These are phyloP conservation scores for Amphimallon solstitiale DNA, from an alignment of 2,888 invertebrate genomes.

Conservation along the genomic window DNA sequence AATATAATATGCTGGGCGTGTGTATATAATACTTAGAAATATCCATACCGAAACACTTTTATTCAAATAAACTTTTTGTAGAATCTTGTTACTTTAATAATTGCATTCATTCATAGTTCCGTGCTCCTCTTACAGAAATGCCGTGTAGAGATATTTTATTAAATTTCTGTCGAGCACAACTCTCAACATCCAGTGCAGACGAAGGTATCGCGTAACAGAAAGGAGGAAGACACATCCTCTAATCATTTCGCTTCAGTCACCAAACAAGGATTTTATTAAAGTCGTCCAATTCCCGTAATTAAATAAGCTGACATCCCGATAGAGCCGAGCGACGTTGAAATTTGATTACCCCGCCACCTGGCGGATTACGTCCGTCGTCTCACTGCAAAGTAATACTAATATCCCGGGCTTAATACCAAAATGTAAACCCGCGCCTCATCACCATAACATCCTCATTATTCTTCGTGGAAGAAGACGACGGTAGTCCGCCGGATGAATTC, in stretches of 20 bases:
- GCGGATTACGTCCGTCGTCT: constrained; percentile 52
- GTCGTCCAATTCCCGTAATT: constrained; percentile 28
- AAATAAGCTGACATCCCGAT: constrained; percentile 22
- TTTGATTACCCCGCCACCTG: constrained; percentile 48
- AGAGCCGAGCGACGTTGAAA: constrained; percentile 17
- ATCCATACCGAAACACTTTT: too few relatives aligned
- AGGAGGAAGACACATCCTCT: neutral
- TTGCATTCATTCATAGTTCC: too few relatives aligned
- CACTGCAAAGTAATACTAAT: constrained; percentile 54
- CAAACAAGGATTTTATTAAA: constrained; percentile 30
- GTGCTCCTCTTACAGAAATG: too few relatives aligned
- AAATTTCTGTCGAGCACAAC: too few relatives aligned
- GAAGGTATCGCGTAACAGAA: too few relatives aligned
- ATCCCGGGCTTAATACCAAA: constrained; percentile 58
- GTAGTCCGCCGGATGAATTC: constrained; percentile 51
- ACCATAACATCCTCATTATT: constrained; percentile 64
- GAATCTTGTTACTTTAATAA: too few relatives aligned
- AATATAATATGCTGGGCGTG: too few relatives aligned
- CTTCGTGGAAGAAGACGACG: constrained; percentile 51
- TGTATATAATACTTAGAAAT: too few relatives aligned
- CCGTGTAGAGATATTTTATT: too few relatives aligned
- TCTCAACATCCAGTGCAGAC: too few relatives aligned
- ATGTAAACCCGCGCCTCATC: constrained; percentile 60
- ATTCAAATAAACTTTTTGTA: too few relatives aligned
- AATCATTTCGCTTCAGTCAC: constrained; percentile 23